phyloP scores from a whole-genome alignment of 2,113 vertebrate species.

The Pelusios castaneus region DNA sequence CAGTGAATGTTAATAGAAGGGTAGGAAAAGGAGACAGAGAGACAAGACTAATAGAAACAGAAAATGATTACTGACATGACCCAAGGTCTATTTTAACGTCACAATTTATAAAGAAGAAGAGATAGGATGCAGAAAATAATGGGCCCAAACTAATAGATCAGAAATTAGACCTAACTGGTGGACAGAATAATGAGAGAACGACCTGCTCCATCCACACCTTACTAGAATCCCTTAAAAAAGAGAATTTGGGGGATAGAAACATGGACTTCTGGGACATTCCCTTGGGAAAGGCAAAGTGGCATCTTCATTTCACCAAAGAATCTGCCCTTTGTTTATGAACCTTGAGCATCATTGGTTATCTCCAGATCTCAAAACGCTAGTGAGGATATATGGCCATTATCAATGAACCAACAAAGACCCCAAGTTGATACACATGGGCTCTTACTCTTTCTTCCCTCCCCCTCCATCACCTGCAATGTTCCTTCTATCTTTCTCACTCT shows the following conservation, averaged over 20 bases:
- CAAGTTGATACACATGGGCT: too few species aligned
- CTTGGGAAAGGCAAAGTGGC: not conserved
- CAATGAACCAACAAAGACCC: not conserved
- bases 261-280: not conserved
- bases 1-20: not conserved
- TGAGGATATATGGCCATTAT: fast-evolving
- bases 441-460: too few species aligned
- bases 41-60: too few species aligned
- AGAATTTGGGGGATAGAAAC: not conserved
- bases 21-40: too few species aligned
- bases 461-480: too few species aligned
- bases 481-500: too few species aligned
- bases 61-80: too few species aligned
- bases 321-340: not conserved
- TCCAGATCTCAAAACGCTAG: not conserved
- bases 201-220: not conserved
- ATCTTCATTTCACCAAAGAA: not conserved
- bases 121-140: too few species aligned
- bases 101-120: too few species aligned
- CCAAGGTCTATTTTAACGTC: too few species aligned
- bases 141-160: too few species aligned
- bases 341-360: not conserved
- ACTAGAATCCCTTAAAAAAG: not conserved
- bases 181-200: not conserved
- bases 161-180: too few species aligned